A percentile compares a stretch with the other conserved stretches of the same genome.
Evolutionary conservation across 2,797 vertebrate genomes (phyloP).

Genomic region (Acridotheres tristis): DNA sequence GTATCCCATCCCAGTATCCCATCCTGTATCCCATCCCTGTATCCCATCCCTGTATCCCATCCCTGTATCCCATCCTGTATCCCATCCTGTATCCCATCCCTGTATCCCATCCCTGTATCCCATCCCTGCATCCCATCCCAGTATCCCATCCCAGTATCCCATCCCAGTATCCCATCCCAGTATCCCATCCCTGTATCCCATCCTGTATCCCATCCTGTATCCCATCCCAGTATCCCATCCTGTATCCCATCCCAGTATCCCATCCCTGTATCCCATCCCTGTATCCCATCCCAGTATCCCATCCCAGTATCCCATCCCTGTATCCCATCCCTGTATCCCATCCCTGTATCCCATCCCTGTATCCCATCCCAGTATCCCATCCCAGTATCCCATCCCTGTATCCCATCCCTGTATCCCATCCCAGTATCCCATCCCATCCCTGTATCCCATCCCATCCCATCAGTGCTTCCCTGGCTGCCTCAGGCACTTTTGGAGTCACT

Average conservation of each 20-base stretch:
- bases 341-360: background rate
- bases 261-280: background rate
- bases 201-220: background rate
- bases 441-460: background rate
- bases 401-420: no score
- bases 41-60: background rate
- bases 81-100: no score
- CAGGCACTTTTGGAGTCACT: background rate
- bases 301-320: background rate
- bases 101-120: background rate
- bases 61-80: background rate
- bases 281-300: background rate
- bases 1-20: no score
- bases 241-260: background rate
- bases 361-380: background rate
- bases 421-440: background rate
- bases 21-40: background rate
- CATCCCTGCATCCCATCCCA: background rate
- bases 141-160: background rate
- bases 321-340: background rate
- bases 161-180: background rate
- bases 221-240: background rate
- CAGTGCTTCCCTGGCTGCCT: background rate
- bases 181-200: background rate
- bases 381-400: background rate